phyloP scores from a whole-genome alignment of 2,888 invertebrate species.

The Microchrysa polita region DNA sequence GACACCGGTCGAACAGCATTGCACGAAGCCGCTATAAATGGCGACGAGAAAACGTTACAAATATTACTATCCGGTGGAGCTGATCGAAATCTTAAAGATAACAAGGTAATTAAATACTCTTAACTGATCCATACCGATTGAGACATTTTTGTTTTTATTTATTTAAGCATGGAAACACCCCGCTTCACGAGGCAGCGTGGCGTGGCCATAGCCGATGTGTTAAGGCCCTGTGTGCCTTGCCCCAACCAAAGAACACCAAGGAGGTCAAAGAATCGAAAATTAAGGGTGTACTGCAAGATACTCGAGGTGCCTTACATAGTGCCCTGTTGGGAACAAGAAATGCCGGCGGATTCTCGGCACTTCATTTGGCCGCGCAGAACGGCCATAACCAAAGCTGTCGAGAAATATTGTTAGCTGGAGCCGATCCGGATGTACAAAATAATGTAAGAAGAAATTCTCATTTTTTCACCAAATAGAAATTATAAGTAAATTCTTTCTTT shows the following conservation, averaged over 20 bases:
- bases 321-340: constrained; percentile 75
- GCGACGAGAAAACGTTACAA: constrained; percentile 58
- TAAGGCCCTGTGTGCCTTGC: constrained; percentile 69
- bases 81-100: constrained; percentile 60
- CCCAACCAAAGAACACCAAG: constrained; percentile 51
- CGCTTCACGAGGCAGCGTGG: constrained; percentile 95
- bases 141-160: constrained; percentile 52
- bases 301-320: constrained; percentile 68
- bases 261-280: constrained; percentile 55
- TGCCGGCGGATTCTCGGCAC: constrained; percentile 89
- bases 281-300: constrained; percentile 56
- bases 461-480: neutral
- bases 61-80: constrained; percentile 56
- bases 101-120: constrained; percentile 49
- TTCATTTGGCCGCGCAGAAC: constrained; percentile 95
- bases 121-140: neutral
- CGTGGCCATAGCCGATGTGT: constrained; percentile 90
- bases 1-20: constrained; percentile 57
- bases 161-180: constrained; percentile 88
- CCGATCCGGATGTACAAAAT: constrained; percentile 88
- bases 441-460: constrained; percentile 75
- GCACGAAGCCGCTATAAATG: constrained; percentile 58
- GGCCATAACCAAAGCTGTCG: constrained; percentile 96
- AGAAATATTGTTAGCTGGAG: constrained; percentile 86
- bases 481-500: constrained; percentile 29